Evolutionary conservation across 2,888 invertebrate species (phyloP).

Genomic region (Agonopterix alstromeriana): DNA sequence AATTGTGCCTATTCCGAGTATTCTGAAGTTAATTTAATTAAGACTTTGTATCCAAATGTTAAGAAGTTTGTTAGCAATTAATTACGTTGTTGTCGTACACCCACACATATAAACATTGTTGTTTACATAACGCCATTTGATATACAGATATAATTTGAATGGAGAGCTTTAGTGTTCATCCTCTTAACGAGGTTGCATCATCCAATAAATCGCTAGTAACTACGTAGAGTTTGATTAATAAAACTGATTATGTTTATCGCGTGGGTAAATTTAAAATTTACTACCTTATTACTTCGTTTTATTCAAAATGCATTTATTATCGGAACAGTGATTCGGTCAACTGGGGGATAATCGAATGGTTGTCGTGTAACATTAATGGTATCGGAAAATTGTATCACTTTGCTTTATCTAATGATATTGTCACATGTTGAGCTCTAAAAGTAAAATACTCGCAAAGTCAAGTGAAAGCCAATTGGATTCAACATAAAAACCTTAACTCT

Average conservation of each 20-base stretch:
- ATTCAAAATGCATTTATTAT: slow-evolving; percentile 36
- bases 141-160: slow-evolving; percentile 49
- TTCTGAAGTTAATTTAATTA: neutral
- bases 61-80: too few relatives aligned
- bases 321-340: slow-evolving; percentile 4
- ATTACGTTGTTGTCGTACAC: too few relatives aligned
- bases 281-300: slow-evolving; percentile 37
- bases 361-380: too few relatives aligned
- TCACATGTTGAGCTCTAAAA: too few relatives aligned
- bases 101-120: slow-evolving; percentile 20
- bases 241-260: slow-evolving; percentile 52
- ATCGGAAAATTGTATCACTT: too few relatives aligned
- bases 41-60: neutral
- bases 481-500: too few relatives aligned
- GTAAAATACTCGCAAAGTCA: too few relatives aligned
- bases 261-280: slow-evolving; percentile 42
- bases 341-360: too few relatives aligned
- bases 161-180: slow-evolving; percentile 52
- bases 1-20: neutral
- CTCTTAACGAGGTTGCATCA: slow-evolving; percentile 55
- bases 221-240: slow-evolving; percentile 57
- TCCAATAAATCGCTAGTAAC: slow-evolving; percentile 58
- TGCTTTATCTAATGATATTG: too few relatives aligned
- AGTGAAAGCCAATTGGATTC: too few relatives aligned
- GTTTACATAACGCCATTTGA: slow-evolving; percentile 39